Evolutionary conservation across 2,888 invertebrate genomes (phyloP).

Genomic region (Cordilura impudica): DNA sequence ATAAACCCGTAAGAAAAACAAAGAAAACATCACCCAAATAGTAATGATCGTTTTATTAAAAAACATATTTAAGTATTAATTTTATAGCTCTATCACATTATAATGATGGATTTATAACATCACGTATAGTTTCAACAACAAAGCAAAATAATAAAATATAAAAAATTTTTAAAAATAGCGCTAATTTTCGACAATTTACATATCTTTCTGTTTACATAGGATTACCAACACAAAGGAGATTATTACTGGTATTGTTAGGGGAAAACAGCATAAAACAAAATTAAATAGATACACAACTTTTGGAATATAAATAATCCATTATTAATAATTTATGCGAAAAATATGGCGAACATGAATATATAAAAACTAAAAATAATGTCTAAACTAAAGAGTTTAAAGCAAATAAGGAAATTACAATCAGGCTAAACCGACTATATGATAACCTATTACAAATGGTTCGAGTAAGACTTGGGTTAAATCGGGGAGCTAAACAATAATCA

Average conservation of each 20-base stretch:
- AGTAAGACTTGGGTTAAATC: too few relatives aligned
- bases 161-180: conserved; percentile 1
- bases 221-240: conserved; percentile 12
- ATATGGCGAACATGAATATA: too few relatives aligned
- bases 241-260: background rate
- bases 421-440: too few relatives aligned
- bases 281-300: background rate
- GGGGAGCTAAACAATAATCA: too few relatives aligned
- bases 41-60: too few relatives aligned
- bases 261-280: too few relatives aligned
- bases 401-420: too few relatives aligned
- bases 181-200: conserved; percentile 25
- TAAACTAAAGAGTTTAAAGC: background rate
- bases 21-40: too few relatives aligned
- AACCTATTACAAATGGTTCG: too few relatives aligned
- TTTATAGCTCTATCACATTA: background rate
- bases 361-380: background rate
- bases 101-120: conserved; percentile 14
- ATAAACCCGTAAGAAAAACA: too few relatives aligned
- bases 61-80: too few relatives aligned
- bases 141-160: background rate
- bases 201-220: conserved; percentile 33
- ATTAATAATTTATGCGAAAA: conserved; percentile 13
- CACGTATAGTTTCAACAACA: background rate
- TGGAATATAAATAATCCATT: conserved; percentile 14